Evolutionary conservation across 64 coral and sea anemone genomes (phyloP), one percentile per base, ranked within the genome.

Genomic region (Montipora foliosa): DNA sequence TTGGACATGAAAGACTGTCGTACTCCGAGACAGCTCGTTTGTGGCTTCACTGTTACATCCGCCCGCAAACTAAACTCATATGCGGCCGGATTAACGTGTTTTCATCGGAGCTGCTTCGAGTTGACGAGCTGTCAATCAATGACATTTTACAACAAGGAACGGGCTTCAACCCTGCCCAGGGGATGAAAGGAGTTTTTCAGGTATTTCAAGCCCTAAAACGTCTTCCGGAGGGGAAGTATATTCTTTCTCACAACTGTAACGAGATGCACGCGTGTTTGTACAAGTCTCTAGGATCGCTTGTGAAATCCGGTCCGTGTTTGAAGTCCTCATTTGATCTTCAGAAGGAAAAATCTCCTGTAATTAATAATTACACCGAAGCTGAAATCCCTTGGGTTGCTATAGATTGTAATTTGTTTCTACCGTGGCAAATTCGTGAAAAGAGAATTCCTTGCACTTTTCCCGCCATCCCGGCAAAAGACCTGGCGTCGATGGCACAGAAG

Each of bases 261-360:
- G 92, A 93, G 21, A 88, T 97, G 14, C 96, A 98, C 52, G 81
- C 83, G n/a, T 98, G 96, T 74, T 70, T 98, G 90, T 98, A 95
- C 72, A 98, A 69, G 25, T 66, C 66, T 29, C 45, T 64, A 6
- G 58, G 52, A 12, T 57, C 11, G 11, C 19, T 77, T 24, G 57
- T 12, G 19, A 76, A 44, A 4, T 89, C 57, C 5, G 11, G 47
- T 24, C n/a, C 84, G 8, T 21, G 76, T 45, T 49, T 49, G 6
- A 88, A 76, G 71, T 80, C 76, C 79, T 80, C 62, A 47, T 82
- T 87, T 44, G 60, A 79, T 48, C 19, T 75, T 80, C 77, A 87
- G 75, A 77, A 24, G 22, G 5, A 17, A 19, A 47, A 75, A 77
- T 37, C 81, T 9, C 85, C 51, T 17, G 57, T 6, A 9, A 62